Evolutionary conservation across 2,888 invertebrate genomes (phyloP), one percentile per base, ranked within the genome.

Genomic region (Xestia sexstrigata): DNA sequence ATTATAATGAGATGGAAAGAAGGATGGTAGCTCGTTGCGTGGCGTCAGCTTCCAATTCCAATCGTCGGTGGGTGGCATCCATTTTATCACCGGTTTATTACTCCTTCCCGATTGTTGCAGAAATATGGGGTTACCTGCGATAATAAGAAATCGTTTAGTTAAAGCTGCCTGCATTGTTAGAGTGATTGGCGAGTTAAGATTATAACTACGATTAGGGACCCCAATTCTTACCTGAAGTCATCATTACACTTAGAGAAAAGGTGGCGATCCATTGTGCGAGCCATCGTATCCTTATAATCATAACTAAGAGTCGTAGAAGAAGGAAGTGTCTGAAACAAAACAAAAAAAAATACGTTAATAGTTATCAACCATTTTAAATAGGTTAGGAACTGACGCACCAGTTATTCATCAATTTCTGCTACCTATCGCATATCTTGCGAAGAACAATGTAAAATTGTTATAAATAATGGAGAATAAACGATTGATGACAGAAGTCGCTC

Each of bases 241-340:
- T 93, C 91, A 87, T 89, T n/a, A 78, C 89, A 85, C 93, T 87
- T 84, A 87, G 82, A 79, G 88, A 82, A 81, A 93, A 84, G 76
- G 83, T 87, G 72, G 92, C 85, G 73, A 93, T 79, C 83, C 91
- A 80, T 88, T 91, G 92, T 74, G 93, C 88, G 81, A 94, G 92
- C 95, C 96, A 96, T 96, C 92, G 89, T 95, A 93, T 94, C 92
- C 96, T 94, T 88, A 95, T 92, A 91, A 95, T 95, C 96, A 96
- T 96, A 90, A 92, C 95, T 93, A 89, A 76, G 87, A 78, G 81
- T 77, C 83, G 88, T 85, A 88, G 90, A 86, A 88, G 90, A 85
- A 92, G 89, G 84, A 89, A 88, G 86, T 86, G 91, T 83, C 96
- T 96, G 94, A 69, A 95, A 95, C 76, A 84, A 86, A 91, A 93